Base-by-base conservation (phyloP, 2,888 invertebrate species). In the Parelbella ahira region DNA sequence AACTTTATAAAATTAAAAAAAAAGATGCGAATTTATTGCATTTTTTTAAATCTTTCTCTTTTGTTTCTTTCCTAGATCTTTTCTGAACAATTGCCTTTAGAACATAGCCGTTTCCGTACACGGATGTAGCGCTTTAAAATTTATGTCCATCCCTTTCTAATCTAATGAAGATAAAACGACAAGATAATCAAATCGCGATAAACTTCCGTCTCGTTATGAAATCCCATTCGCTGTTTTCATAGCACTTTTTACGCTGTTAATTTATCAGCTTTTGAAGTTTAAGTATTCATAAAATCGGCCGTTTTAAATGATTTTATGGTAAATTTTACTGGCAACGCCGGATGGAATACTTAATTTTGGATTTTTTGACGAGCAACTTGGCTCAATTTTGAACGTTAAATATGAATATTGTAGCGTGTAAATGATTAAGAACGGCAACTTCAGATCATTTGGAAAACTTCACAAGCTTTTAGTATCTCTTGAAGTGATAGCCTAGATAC, bases 251-350 rank as follows among this genome's bases (percentile, higher is more conserved):
- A 25, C 28, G 11, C 7, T 18, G 30, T 38, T 39, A 19, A 32
- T 39, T 39, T 39, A 39, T 39, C 39, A 25, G 25, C 39, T 32
- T 29, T 25, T 32, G 12, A 32, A 32, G 32, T 20, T 8, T n/a
- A 32, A 33, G 13, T 25, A 18, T 25, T 19, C 12, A 23, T 39
- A 33, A 39, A 39, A 39, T 25, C 9, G 38, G 13, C 8, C n/a
- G n/a, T 25, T 39, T 39, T 39, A 39, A 39, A 32, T 33, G 25
- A 41, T 41, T 41, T 41, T 33, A 33, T 20, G 24, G 23, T 3
- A n/a, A 13, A 13, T 33, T 41, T 33, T 33, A 41, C 18, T 13
- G 9, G 32, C 19, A 12, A 20, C 13, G 41, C 33, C 33, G 32
- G 32, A 27, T 41, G 25, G 24, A 27, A 27, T 25, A 27, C 20